Evolutionary conservation across 2,113 vertebrate genomes (phyloP).

Genomic region (Tylochromis polylepis): DNA sequence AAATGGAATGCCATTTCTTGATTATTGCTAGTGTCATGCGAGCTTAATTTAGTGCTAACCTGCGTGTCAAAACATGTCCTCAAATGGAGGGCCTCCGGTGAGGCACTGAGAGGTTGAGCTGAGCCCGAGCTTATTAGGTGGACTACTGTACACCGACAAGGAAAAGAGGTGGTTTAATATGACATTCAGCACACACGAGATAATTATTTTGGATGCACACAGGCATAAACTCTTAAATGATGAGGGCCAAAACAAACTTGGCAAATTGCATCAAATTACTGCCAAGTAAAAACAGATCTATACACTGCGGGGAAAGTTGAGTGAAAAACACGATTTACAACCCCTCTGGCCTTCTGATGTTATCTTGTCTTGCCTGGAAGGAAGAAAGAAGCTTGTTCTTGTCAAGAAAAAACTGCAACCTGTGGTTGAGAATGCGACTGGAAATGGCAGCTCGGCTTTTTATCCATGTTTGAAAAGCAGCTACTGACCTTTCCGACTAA

Average conservation of each 20-base stretch:
- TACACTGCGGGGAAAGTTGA: background rate
- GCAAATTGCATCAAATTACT: conserved; percentile 3
- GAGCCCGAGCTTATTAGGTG: conserved; percentile 32
- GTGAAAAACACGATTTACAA: background rate
- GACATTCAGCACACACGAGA: background rate
- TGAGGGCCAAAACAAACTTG: background rate
- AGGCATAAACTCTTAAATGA: background rate
- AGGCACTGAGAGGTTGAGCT: background rate
- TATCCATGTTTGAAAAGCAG: conserved; percentile 44
- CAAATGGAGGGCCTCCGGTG: conserved; percentile 1
- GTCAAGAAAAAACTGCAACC: conserved; percentile 25
- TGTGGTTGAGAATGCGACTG: background rate
- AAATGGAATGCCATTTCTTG: conserved; percentile 50
- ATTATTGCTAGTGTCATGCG: conserved; percentile 43
- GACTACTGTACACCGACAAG: background rate
- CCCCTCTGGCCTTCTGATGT: background rate
- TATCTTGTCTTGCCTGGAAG: background rate
- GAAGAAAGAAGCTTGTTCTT: conserved; percentile 9
- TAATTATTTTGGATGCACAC: background rate
- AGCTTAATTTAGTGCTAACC: conserved; percentile 51
- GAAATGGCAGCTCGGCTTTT: conserved; percentile 57
- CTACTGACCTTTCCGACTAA: conserved; percentile 62
- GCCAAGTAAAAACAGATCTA: conserved; percentile 1
- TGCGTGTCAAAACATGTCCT: conserved; percentile 48
- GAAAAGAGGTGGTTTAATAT: background rate